Conservation (phyloP, 2,888 invertebrate species). For the Folsomia candida region DNA sequence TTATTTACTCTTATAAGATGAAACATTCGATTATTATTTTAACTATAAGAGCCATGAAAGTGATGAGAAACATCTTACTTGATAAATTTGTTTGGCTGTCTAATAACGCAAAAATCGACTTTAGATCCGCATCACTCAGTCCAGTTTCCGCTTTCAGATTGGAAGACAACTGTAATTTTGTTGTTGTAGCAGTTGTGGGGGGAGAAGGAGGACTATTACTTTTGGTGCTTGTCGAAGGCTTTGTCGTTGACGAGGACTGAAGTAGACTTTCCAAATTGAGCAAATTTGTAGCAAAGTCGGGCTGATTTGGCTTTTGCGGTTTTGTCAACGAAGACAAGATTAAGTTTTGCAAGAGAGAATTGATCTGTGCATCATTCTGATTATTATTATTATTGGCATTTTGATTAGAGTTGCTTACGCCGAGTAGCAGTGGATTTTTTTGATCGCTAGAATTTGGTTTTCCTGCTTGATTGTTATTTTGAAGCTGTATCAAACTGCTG, state of each 20-base stretch:
- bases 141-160: neutral
- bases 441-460: no score
- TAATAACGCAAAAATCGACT: conserved; percentile 40
- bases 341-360: neutral
- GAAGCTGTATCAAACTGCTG: neutral
- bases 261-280: neutral
- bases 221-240: neutral
- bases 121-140: conserved; percentile 38
- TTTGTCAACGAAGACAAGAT: neutral
- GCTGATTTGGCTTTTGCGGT: neutral
- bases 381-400: no score
- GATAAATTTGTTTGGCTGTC: conserved; percentile 29
- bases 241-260: neutral
- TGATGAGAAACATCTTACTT: no score
- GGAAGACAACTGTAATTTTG: neutral
- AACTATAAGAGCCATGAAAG: no score
- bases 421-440: no score
- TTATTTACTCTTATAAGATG: no score
- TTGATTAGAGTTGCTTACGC: no score
- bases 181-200: neutral
- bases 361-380: neutral
- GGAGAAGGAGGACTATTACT: no score
- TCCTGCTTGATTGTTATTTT: neutral
- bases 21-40: no score
- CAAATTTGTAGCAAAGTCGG: neutral